Conservation (phyloP, 2,113 vertebrate species). For the Leuciscus idus region DNA sequence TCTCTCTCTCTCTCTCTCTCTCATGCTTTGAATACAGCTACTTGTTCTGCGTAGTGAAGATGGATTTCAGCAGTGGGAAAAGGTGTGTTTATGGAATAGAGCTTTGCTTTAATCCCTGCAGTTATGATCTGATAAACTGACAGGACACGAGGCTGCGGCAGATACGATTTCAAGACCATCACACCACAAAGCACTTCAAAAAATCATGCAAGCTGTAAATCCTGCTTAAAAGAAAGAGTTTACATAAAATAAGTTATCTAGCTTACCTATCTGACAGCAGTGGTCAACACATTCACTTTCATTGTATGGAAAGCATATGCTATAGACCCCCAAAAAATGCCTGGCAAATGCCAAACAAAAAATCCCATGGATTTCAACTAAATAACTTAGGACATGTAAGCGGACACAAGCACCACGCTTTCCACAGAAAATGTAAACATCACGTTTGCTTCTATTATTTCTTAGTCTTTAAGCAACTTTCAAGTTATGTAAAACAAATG, state of each 20-base stretch:
- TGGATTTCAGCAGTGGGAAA: constrained; percentile 24
- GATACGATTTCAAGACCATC: not conserved
- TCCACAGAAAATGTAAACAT: not conserved
- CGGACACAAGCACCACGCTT: not conserved
- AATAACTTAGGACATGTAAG: not conserved
- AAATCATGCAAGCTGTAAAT: constrained; percentile 4
- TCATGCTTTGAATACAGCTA: not conserved
- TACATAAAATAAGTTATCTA: not conserved
- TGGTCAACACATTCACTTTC: not conserved
- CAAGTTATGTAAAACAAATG: constrained; percentile 32
- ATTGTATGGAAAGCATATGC: not conserved
- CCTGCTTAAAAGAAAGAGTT: not conserved
- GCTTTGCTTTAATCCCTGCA: not conserved
- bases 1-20: constrained; percentile 37
- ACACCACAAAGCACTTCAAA: constrained; percentile 4
- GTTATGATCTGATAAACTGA: constrained; percentile 24
- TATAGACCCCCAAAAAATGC: too few relatives aligned
- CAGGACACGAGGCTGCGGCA: not conserved
- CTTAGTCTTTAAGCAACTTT: constrained; percentile 12
- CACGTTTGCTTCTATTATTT: not conserved
- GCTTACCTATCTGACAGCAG: not conserved
- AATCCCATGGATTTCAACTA: not conserved
- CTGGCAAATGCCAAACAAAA: not conserved
- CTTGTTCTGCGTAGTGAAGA: not conserved
- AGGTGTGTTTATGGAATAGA: constrained; percentile 3